These are phyloP conservation scores for Epinephelus cyanopodus DNA, from an alignment of 2,113 vertebrate genomes.

Conservation along the genomic window DNA sequence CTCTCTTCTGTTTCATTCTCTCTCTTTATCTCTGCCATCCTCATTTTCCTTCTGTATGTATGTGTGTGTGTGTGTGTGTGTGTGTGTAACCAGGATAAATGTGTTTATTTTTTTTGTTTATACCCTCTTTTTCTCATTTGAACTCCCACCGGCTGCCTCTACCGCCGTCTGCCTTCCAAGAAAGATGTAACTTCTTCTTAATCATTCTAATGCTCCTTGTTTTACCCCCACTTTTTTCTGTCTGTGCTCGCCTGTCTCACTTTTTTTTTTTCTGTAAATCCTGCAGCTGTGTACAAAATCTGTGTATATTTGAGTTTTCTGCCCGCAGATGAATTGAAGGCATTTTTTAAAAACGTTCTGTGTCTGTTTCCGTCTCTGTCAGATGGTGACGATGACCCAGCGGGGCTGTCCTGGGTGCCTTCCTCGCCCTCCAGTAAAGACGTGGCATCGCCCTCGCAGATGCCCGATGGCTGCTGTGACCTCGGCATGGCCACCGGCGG, in stretches of 20 bases:
- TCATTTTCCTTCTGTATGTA: conserved; percentile 55
- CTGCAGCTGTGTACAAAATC: conserved; percentile 34
- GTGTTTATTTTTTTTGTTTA: conserved; percentile 74
- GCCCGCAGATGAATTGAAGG: background rate
- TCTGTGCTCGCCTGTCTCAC: conserved; percentile 10
- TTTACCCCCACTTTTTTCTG: conserved; percentile 58
- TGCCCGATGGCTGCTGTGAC: conserved; percentile 98
- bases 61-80: conserved; percentile 17
- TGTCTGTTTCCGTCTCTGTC: conserved; percentile 70
- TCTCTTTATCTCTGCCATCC: conserved; percentile 69
- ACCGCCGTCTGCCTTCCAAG: conserved; percentile 74
- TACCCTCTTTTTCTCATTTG: conserved; percentile 55
- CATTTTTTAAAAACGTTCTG: background rate
- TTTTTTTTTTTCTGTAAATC: conserved; percentile 2
- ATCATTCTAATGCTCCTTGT: conserved; percentile 66
- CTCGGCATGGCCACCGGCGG: conserved; percentile 94
- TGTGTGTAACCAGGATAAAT: conserved; percentile 68
- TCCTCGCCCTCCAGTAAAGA: conserved; percentile 99
- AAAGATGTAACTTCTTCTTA: conserved; percentile 68
- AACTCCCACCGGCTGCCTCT: conserved; percentile 63
- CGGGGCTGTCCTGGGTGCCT: conserved; percentile 97
- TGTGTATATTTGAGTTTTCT: conserved; percentile 19
- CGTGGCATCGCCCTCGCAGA: conserved; percentile 97
- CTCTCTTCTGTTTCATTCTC: conserved; percentile 61
- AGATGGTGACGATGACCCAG: conserved; percentile 98